Evolutionary conservation across 1,140 invertebrate species (phyloP), one percentile per base, ranked within the genome.

Genomic region (Asbolus verrucosus): DNA sequence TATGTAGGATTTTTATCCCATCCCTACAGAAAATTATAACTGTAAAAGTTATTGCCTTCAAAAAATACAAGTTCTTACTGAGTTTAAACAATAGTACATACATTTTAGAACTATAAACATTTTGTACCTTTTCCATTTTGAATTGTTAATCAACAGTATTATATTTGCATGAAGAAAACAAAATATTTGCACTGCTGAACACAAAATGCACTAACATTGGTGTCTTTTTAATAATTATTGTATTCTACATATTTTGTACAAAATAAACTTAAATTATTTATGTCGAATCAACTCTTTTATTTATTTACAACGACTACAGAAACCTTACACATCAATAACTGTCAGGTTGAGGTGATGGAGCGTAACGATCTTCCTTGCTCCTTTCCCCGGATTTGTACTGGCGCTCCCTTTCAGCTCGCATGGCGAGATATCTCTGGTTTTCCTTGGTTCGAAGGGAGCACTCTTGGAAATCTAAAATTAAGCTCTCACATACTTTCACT

Each of bases 381-480:
- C 77, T 75, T 70, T 85, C 83, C n/a, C 86, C 86, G 15, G 70
- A 65, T 19, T 75, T 71, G 46, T 81, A 83, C 73, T 90, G 87
- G 24, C 83, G 82, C 2, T 83, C 72, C 6, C 87, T 82, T 80
- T 90, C 88, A 1, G 71, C 69, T 31, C 79, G 72, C 85, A 90
- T 87, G 8, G 83, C 85, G 80, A 83, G 33, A 15, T 82, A 78
- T 59, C 89, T 83, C 60, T 82, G 75, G 9, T 83, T 80, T 76
- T 91, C 88, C 75, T 90, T 91, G 0, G 71, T 79, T 66, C 81
- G 79, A 1, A 79, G 81, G 3, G 85, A 75, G 73, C 91, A 93
- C 81, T 93, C 91, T 67, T 83, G 78, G 62, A 89, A 88, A 78
- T 93, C 90, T 0, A 83, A 82, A 13, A 91, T 83, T 1, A 89